Base-by-base conservation (phyloP, 2,888 invertebrate species). In the Drosophila nr. perissopoda region DNA sequence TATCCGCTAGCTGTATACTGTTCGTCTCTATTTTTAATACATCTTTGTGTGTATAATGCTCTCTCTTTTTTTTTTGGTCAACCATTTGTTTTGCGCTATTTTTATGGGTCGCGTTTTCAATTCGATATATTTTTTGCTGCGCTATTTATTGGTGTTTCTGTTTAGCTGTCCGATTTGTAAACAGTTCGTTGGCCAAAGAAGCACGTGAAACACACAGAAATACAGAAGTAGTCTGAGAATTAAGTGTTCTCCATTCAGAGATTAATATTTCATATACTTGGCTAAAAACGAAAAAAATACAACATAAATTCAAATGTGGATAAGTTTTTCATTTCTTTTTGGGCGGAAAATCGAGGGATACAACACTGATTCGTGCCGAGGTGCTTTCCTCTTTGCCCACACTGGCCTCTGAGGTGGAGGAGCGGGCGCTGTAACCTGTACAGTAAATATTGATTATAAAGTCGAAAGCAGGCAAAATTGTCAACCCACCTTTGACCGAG, bases 301-400 rank as follows among this genome's bases (percentile, higher is more conserved):
- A 60, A 11, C 11, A 45, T 25, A 8, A 25, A 64, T 31, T 8
- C 13, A 36, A 64, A 66, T 25, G 21, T 29, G 53, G 38, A 45
- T 25, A 7, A 25, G 49, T 45, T 59, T 66, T 53, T 78, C 45
- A 57, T 31, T 73, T 75, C 61, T 83, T 76, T 4, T 59, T 62
- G 8, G 25, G 8, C 8, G 91, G 90, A 58, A 92, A 89, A 68
- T 91, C 91, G 38, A 92, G 78, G 0, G 92, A 92, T 34, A 92
- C 66, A 10, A 92, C 82, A 65, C 92, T 92, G 0, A 92, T 66
- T 21, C 75, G 71, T 0, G 91, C 76, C 1, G 88, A 86, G 8
- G 77, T 33, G 1, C 56, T 16, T 0, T 82, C 87, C 7, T 80
- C 89, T 49, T 60, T 87, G 53, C 52, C 33, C 29, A 76, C 54